These are phyloP conservation scores for Patella caerulea DNA, from an alignment of 2,888 invertebrate genomes.

Conservation along the genomic window DNA sequence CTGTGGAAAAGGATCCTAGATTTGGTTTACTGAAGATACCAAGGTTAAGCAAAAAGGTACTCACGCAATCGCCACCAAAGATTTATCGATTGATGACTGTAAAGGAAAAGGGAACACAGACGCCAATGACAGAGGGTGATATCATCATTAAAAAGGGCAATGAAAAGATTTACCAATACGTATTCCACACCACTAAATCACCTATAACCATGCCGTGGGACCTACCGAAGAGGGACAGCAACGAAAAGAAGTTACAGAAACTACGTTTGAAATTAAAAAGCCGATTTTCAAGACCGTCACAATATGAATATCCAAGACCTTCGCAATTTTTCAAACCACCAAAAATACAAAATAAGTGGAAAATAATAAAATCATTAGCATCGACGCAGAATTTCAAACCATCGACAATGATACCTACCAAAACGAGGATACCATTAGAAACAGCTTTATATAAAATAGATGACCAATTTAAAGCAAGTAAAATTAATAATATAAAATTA, in stretches of 20 bases:
- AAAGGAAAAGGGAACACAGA: not conserved
- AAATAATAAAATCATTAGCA: not conserved
- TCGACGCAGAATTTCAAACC: not conserved
- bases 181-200: not conserved
- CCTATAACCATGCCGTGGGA: not conserved
- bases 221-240: not conserved
- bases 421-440: not conserved
- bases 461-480: not conserved
- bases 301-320: not conserved
- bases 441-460: not conserved
- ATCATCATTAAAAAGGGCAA: not conserved
- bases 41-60: not conserved
- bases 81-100: constrained; percentile 23
- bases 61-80: not conserved
- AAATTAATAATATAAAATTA: not conserved
- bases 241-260: not conserved
- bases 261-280: not conserved
- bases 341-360: not conserved
- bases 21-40: not conserved
- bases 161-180: not conserved
- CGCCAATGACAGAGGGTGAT: not conserved
- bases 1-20: not conserved
- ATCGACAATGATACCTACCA: not conserved
- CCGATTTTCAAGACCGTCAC: not conserved
- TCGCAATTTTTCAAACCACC: not conserved